Evolutionary conservation across 1,140 invertebrate species (phyloP).

Genomic region (Halictus rubicundus): DNA sequence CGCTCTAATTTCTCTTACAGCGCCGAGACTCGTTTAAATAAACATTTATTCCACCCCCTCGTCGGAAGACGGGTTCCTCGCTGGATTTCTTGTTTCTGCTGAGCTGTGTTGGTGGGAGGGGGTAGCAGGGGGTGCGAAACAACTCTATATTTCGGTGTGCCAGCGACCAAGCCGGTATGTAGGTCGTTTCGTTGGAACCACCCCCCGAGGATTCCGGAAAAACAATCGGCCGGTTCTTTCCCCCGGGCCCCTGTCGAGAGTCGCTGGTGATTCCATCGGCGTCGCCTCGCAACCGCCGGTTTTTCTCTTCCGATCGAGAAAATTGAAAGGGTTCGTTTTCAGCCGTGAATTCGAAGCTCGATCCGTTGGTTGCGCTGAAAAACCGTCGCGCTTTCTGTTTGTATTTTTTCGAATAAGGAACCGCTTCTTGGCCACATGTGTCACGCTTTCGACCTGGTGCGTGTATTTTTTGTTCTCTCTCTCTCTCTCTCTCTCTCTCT

Average conservation of each 20-base stretch:
- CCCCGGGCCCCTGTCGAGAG: slow-evolving; percentile 12
- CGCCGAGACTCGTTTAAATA: not conserved
- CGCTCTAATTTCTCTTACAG: too few species aligned
- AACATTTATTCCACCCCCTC: not conserved
- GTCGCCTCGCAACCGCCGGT: slow-evolving; percentile 13
- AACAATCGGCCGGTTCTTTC: slow-evolving; percentile 42
- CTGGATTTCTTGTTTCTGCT: not conserved
- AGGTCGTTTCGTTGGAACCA: slow-evolving; percentile 36
- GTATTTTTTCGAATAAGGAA: too few species aligned
- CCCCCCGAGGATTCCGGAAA: slow-evolving; percentile 34
- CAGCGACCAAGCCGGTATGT: slow-evolving; percentile 14
- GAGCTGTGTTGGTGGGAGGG: not conserved
- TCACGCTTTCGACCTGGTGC: too few species aligned
- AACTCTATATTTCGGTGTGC: slow-evolving; percentile 23
- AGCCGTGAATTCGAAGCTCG: not conserved
- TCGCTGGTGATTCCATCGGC: slow-evolving; percentile 32
- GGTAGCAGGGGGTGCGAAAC: not conserved
- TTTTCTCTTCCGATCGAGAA: slow-evolving; percentile 40
- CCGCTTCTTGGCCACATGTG: too few species aligned
- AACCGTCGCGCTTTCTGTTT: too few species aligned
- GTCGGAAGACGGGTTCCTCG: not conserved
- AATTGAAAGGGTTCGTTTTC: slow-evolving; percentile 31
- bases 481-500: too few species aligned
- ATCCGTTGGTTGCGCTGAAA: too few species aligned
- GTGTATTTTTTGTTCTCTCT: too few species aligned